Base-by-base conservation (phyloP, 2,888 invertebrate species). In the Lepidocyrtoides sp. region DNA sequence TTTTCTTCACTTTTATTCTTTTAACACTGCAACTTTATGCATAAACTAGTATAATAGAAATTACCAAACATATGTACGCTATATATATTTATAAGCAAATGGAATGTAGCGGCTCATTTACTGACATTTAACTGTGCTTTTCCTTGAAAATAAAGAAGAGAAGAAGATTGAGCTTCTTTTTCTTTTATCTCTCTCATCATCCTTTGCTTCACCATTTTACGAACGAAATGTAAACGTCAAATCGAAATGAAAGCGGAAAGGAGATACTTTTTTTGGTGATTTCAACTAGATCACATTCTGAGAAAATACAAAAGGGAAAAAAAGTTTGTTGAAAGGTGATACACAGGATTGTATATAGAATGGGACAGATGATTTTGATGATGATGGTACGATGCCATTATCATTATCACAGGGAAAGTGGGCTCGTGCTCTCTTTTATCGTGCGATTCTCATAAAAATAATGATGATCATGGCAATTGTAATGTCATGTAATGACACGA, bases 61-160 rank as follows among this genome's bases (percentile, higher is more conserved):
- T 75, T 51, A 77, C 17, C n/a, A 51, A 4, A 12, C 44, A 17
- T 32, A 41, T 41, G 26, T 20, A 7, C 2, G 8, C 4, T 41
- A 32, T n/a, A 14, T 69, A n/a, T 32, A 41, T 2, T 5, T 69
- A 77, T 14, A 51, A 3, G n/a, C n/a, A 41, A 41, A 41, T 66
- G 66, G 81, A 89, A 75, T 89, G 89, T 75, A 89, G 89, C 83
- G 89, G 89, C 83, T 86, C 87, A 81, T 79, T 84, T 89, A 79
- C 88, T 77, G 85, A 92, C 89, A 86, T 82, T 89, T 87, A 86
- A 75, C 81, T 86, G 72, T 81, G 72, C 85, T 69, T 87, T 86
- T 66, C 86, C 17, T 85, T 36, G 20, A 85, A 75, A n/a, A 36
- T 36, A 26, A 26, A 63, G 77, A 48, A n/a, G n/a, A n/a, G n/a